Evolutionary conservation across 1,140 invertebrate species (phyloP), one percentile per base, ranked within the genome.

Genomic region (Drosophila subobscura): DNA sequence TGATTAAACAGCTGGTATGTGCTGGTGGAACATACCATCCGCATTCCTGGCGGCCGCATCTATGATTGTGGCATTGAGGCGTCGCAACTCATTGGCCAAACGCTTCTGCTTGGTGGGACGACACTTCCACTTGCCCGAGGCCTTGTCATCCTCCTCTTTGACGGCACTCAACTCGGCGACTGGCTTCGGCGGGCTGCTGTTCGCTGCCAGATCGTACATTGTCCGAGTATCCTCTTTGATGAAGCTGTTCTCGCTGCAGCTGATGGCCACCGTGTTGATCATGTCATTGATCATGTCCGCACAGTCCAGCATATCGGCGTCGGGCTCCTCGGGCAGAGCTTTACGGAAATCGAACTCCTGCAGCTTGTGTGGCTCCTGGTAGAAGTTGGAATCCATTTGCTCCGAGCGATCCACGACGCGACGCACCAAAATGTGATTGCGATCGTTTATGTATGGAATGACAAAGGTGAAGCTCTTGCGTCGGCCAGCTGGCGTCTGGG

Each of bases 221-320:
- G 33, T 37, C 3, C 4, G 33, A 12, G 84, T 76, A 73, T 91
- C 91, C 20, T 60, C 47, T 16, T 56, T 83, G 0, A 90, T 79
- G 16, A 91, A 90, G 2, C 84, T 89, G 23, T 90, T 90, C 27
- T 91, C 91, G 53, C 89, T 90, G 66, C 88, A 88, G 37, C 90
- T 90, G 5, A 91, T 90, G 33, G 91, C 91, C n/a, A 91, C 90
- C 3, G 84, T 85, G 51, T 91, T 90, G 10, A 91, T 91, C 85
- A 91, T 90, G 5, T 91, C 89, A 14, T 64, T 78, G 4, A 91
- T 68, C 57, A 91, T 63, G 29, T 91, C 78, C 5, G 90, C 91
- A 45, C 89, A 91, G 10, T 50, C 74, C 7, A 77, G 40, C 2
- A 23, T 14, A 5, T 57, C 68, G 0, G 41, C 2, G 65, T 81